Evolutionary conservation across 2,888 invertebrate genomes (phyloP).

Genomic region (Chaitophorus viminalis): DNA sequence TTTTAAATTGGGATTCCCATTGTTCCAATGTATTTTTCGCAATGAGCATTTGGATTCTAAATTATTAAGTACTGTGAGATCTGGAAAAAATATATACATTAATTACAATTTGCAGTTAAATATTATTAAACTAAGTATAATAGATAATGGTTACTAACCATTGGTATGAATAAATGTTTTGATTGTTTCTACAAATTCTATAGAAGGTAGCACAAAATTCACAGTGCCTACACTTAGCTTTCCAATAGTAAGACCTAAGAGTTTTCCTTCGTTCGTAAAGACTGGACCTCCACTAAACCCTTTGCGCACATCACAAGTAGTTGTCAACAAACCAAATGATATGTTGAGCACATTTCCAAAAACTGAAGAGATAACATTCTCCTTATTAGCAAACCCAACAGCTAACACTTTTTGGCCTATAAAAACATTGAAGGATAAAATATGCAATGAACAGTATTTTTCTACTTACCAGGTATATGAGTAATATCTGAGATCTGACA

Average conservation of each 20-base stretch:
- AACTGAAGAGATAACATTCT: neutral
- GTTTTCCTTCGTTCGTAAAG: neutral
- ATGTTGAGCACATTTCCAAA: neutral
- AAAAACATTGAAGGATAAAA: neutral
- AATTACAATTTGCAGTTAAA: neutral
- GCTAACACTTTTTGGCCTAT: constrained; percentile 35
- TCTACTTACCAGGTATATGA: neutral
- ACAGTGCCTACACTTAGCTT: neutral
- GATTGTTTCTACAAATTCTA: constrained; percentile 31
- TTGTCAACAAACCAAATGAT: neutral
- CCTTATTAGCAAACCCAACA: constrained; percentile 6
- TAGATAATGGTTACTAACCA: neutral
- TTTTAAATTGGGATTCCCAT: constrained; percentile 2
- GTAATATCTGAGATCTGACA: constrained; percentile 17
- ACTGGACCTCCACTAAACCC: constrained; percentile 55
- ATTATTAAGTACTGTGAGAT: constrained; percentile 7
- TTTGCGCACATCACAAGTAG: constrained; percentile 18
- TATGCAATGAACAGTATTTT: neutral
- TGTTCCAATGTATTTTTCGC: constrained; percentile 22
- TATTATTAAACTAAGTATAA: too few relatives aligned
- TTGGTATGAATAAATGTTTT: constrained; percentile 24
- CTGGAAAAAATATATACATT: constrained; percentile 18
- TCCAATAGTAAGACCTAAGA: constrained; percentile 46
- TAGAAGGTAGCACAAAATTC: constrained; percentile 22
- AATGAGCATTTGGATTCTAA: constrained; percentile 34